Conservation (phyloP, 2,888 invertebrate genomes). For the Agriopis leucophaearia region DNA sequence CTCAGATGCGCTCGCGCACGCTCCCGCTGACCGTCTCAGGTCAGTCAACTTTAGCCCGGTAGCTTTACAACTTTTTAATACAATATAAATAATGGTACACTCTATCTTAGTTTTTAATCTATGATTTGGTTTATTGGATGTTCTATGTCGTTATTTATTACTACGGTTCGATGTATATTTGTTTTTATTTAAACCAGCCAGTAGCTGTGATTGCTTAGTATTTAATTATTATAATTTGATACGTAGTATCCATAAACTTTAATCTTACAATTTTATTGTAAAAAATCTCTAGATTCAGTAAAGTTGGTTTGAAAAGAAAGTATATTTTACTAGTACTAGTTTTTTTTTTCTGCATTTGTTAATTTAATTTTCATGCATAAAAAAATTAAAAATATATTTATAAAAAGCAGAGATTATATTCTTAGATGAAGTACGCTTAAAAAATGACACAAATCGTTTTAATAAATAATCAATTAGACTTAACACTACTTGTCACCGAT, state of each 20-base stretch:
- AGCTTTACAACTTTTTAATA: slow-evolving; percentile 69
- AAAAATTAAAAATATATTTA: no score
- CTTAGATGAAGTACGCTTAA: slow-evolving; percentile 7
- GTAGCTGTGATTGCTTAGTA: slow-evolving; percentile 23
- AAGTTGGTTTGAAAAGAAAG: no score
- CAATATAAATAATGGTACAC: slow-evolving; percentile 67
- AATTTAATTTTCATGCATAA: no score
- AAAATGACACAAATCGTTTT: slow-evolving; percentile 52
- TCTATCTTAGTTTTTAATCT: slow-evolving; percentile 55
- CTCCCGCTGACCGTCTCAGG: slow-evolving; percentile 56
- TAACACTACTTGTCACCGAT: slow-evolving; percentile 70
- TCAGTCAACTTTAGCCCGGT: slow-evolving; percentile 67
- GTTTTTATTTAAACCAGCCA: slow-evolving; percentile 9
- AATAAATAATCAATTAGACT: slow-evolving; percentile 69
- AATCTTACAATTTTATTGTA: not conserved
- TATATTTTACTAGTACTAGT: no score
- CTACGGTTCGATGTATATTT: slow-evolving; percentile 23
- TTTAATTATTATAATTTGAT: not conserved
- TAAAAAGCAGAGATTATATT: not conserved
- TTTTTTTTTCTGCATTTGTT: no score
- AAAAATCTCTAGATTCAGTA: no score
- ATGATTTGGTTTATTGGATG: slow-evolving; percentile 44
- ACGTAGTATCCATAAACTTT: not conserved
- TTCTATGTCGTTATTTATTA: slow-evolving; percentile 41
- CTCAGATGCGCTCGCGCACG: slow-evolving; percentile 58